These are phyloP conservation scores for Hormaphis cornu DNA, from an alignment of 1,140 invertebrate species.

Conservation along the genomic window DNA sequence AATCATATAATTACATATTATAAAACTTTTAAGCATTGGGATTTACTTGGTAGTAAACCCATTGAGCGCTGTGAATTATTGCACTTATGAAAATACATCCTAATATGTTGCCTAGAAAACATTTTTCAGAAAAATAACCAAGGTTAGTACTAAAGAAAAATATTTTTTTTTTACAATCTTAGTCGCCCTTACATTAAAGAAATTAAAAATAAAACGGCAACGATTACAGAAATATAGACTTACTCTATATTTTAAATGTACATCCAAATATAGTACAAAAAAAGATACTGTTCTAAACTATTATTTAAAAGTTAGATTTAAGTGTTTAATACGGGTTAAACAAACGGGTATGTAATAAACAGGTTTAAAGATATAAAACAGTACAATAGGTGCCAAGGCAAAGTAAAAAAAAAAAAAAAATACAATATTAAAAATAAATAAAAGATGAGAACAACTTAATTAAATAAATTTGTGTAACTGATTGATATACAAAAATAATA, in stretches of 20 bases:
- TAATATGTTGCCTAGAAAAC: too few species aligned
- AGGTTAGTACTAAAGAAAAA: too few species aligned
- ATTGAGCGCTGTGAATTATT: too few species aligned
- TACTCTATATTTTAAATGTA: constrained; percentile 19
- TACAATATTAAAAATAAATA: constrained; percentile 25
- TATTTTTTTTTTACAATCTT: too few species aligned
- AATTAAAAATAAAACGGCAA: neutral
- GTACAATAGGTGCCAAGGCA: constrained; percentile 6
- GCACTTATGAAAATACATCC: too few species aligned
- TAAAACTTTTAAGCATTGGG: too few species aligned
- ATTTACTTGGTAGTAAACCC: too few species aligned
- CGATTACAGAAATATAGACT: constrained; percentile 11
- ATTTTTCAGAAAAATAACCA: too few species aligned
- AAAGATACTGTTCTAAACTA: constrained; percentile 18
- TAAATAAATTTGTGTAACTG: constrained; percentile 29
- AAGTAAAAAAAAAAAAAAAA: constrained; percentile 19
- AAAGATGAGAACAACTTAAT: constrained; percentile 9
- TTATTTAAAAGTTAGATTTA: constrained; percentile 2
- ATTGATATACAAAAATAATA: constrained; percentile 31
- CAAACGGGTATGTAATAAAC: neutral
- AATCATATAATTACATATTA: too few species aligned
- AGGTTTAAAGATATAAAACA: constrained; percentile 2
- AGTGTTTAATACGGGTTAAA: neutral
- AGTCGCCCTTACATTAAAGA: constrained; percentile 9
- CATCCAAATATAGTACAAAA: neutral